Conservation (phyloP, 2,797 vertebrate species). For the Miichthys miiuy region DNA sequence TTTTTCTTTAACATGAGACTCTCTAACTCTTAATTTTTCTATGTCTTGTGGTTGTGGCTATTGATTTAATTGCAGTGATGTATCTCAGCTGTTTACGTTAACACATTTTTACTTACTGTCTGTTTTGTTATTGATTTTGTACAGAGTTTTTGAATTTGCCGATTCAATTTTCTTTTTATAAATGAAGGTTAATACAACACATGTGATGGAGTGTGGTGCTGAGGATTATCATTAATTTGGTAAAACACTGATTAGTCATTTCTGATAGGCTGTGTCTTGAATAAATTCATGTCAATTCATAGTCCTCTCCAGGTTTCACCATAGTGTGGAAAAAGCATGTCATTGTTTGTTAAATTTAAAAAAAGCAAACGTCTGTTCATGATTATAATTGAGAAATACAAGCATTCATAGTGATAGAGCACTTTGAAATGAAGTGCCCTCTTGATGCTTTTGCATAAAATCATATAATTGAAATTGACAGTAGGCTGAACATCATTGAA, state of each 20-base stretch:
- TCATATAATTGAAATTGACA: constrained; percentile 5
- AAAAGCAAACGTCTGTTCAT: neutral
- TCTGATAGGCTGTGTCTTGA: neutral
- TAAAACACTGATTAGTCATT: constrained; percentile 6
- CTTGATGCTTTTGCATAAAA: constrained; percentile 10
- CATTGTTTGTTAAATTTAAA: neutral
- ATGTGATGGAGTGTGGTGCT: neutral
- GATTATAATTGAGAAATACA: constrained; percentile 20
- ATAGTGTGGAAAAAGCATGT: neutral
- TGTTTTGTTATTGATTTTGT: constrained; percentile 17
- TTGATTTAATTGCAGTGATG: neutral
- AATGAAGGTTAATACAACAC: constrained; percentile 18
- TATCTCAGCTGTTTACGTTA: neutral
- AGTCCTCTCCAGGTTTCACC: constrained; percentile 2
- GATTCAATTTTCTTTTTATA: neutral
- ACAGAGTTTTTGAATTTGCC: neutral
- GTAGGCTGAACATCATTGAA: constrained; percentile 14
- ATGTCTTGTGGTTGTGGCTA: neutral
- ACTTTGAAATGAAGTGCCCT: constrained; percentile 1
- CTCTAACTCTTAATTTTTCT: neutral
- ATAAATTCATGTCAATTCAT: neutral
- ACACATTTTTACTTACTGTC: constrained; percentile 2
- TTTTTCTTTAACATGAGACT: neutral
- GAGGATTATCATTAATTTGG: neutral
- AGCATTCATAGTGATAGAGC: constrained; percentile 3